phyloP scores from a whole-genome alignment of 2,113 vertebrate species.

The Bufo bufo region DNA sequence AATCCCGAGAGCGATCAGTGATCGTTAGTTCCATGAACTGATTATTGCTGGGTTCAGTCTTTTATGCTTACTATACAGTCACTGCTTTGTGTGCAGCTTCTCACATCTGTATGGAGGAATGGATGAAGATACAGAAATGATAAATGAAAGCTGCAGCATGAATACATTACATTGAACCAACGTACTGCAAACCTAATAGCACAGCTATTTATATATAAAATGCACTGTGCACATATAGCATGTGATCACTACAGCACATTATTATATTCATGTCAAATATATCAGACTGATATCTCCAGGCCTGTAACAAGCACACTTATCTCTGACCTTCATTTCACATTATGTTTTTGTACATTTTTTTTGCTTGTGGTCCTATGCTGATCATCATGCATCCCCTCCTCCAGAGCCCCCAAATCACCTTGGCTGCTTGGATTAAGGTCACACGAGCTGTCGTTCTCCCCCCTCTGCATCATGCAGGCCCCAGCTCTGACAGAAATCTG shows the following conservation, averaged over 20 bases:
- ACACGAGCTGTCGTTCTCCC: constrained; percentile 56
- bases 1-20: too few relatives aligned
- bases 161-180: background rate
- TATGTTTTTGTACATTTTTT: background rate
- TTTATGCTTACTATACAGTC: background rate
- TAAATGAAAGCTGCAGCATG: background rate
- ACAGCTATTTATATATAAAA: background rate
- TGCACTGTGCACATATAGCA: background rate
- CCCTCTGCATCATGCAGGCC: constrained; percentile 26
- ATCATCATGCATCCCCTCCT: background rate
- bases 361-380: background rate
- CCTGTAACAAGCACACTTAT: background rate
- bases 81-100: background rate
- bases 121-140: background rate
- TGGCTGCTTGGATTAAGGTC: constrained; percentile 62
- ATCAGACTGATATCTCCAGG: background rate
- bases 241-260: background rate
- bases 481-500: constrained; percentile 34
- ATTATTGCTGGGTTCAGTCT: too few relatives aligned
- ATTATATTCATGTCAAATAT: background rate
- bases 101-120: background rate
- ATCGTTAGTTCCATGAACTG: too few relatives aligned
- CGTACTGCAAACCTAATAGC: background rate
- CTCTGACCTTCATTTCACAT: background rate
- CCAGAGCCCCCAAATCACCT: constrained; percentile 56